Evolutionary conservation across 2,888 invertebrate genomes (phyloP).

Genomic region (Diarsia brunnea): DNA sequence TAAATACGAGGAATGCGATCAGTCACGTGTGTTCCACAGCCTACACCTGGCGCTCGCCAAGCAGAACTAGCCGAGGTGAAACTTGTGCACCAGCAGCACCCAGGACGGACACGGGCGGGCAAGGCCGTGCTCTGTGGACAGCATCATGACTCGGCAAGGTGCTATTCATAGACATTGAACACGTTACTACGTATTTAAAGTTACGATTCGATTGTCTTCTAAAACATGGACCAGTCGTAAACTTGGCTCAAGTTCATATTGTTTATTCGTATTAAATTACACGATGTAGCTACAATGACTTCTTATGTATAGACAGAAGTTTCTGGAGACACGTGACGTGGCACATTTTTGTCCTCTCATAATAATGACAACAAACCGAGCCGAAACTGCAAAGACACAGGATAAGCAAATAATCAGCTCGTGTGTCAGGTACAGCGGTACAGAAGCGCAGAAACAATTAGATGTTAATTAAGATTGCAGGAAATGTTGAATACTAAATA

Average conservation of each 20-base stretch:
- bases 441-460: constrained; percentile 19
- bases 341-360: not conserved
- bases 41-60: not conserved
- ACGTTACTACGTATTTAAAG: not conserved
- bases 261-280: not conserved
- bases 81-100: not conserved
- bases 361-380: not conserved
- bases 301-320: not conserved
- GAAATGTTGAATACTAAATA: constrained; percentile 33
- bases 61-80: not conserved
- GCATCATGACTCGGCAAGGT: not conserved
- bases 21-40: not conserved
- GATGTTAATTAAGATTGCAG: constrained; percentile 27
- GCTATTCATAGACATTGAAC: not conserved
- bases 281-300: not conserved
- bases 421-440: not conserved
- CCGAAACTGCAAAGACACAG: not conserved
- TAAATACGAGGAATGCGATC: not conserved
- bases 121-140: not conserved
- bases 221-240: not conserved
- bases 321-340: not conserved
- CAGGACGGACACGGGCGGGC: not conserved
- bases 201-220: not conserved
- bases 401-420: not conserved
- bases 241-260: not conserved